Base-by-base conservation (phyloP, 2,888 invertebrate genomes). In the Imbricaverruca yamaguchii region DNA sequence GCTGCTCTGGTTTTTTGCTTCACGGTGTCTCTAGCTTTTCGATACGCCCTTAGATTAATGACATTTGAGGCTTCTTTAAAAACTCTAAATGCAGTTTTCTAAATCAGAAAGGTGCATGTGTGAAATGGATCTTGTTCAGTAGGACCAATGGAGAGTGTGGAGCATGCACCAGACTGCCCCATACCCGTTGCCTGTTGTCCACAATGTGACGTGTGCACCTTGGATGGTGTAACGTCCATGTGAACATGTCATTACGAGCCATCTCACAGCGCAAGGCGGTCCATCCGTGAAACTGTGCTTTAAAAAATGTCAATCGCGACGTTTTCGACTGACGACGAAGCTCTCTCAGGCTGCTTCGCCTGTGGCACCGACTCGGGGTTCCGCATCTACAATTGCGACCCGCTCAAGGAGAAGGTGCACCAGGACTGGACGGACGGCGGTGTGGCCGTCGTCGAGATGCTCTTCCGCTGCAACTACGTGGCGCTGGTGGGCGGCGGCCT, bases 281-380 rank as follows among this genome's bases (percentile, higher is more conserved):
- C 11, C 59, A 59, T 7, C 59, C 7, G 59, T 59, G 59, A 1
- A 0, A 11, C 13, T 8, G 11, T 67, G 67, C 0, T 18, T 18
- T 63, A 18, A 63, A 63, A 6, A 63, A 63, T 63, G 39, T 63
- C 18, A 18, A 18, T 18, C 1, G 8, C 1, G 63, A 18, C 18
- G 21, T 63, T 18, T 83, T 80, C 39, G 39, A 39, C 39, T 39
- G 39, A 39, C 4, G 39, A 85, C 81, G 18, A 18, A 82, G 83
- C 83, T 83, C 84, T 86, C 87, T 57, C 86, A 98, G 98, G 97
- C 87, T 98, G 97, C 89, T 98, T 98, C 89, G 97, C 96, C 80
- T 98, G 97, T 89, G 98, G 97, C 81, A 97, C 97, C 88, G 95
- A 96, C 87, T 94, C 93, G 88, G 98, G 98, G 61, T 98, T 97